These are phyloP conservation scores for Eudemis profundana DNA, from an alignment of 2,888 invertebrate genomes.

Conservation along the genomic window DNA sequence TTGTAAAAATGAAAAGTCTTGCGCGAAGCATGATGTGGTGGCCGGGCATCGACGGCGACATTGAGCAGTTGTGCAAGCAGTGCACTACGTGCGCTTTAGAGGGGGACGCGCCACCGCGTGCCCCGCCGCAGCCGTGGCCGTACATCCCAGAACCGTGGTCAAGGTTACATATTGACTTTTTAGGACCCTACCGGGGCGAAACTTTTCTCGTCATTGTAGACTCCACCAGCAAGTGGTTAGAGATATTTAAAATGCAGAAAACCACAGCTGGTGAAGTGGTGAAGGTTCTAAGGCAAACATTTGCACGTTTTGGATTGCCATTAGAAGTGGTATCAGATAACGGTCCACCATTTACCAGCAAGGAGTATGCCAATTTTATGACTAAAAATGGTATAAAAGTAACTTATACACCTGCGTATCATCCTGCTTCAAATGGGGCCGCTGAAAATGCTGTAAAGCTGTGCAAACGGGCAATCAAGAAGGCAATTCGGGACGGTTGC, in stretches of 20 bases:
- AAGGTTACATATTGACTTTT: constrained; percentile 3
- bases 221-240: neutral
- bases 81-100: constrained; percentile 15
- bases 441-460: constrained; percentile 71
- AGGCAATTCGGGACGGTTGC: constrained; percentile 4
- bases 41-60: constrained; percentile 13
- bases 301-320: constrained; percentile 35
- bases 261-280: neutral
- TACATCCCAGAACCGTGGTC: neutral
- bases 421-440: constrained; percentile 75
- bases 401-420: neutral
- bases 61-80: neutral
- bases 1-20: constrained; percentile 18
- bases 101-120: constrained; percentile 9
- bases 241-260: neutral
- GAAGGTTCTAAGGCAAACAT: constrained; percentile 24
- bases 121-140: constrained; percentile 8
- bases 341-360: neutral
- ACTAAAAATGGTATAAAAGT: neutral
- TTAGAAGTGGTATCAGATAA: constrained; percentile 29
- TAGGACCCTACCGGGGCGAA: neutral
- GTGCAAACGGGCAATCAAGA: constrained; percentile 30
- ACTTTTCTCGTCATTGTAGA: neutral
- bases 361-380: neutral
- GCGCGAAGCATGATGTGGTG: constrained; percentile 22